Conservation (phyloP, 2,797 vertebrate species). For the Thamnophis elegans region DNA sequence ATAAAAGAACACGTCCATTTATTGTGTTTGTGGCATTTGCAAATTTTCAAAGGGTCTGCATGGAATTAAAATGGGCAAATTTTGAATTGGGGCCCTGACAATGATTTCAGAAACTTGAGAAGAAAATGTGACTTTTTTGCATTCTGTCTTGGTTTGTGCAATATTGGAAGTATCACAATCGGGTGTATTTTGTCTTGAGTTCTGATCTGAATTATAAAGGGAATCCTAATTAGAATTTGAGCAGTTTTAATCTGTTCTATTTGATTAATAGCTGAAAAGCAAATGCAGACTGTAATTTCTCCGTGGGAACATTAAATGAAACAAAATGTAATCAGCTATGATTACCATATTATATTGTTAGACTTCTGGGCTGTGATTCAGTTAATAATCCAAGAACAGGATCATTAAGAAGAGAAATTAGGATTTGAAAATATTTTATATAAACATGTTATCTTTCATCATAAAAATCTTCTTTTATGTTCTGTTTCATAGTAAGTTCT, state of each 20-base stretch:
- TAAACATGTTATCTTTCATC: not conserved
- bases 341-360: slow-evolving; percentile 16
- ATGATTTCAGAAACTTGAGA: slow-evolving; percentile 54
- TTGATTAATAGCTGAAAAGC: slow-evolving; percentile 12
- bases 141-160: slow-evolving; percentile 25
- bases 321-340: not conserved
- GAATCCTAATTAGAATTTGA: slow-evolving; percentile 35
- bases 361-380: not conserved
- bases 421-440: slow-evolving; percentile 22
- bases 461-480: not conserved
- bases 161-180: slow-evolving; percentile 29
- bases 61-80: slow-evolving; percentile 50
- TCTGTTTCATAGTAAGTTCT: not conserved
- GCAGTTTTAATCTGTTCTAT: slow-evolving; percentile 33
- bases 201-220: slow-evolving; percentile 44
- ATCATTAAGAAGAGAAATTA: not conserved
- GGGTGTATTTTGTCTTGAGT: slow-evolving; percentile 36
- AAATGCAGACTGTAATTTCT: slow-evolving; percentile 35
- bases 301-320: slow-evolving; percentile 25
- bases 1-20: slow-evolving; percentile 12
- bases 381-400: not conserved
- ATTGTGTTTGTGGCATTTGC: slow-evolving; percentile 10
- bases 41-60: slow-evolving; percentile 50
- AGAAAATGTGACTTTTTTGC: slow-evolving; percentile 50
- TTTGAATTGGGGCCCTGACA: slow-evolving; percentile 28